These are phyloP conservation scores for Dermatophagoides farinae DNA, from an alignment of 1,140 invertebrate genomes.

Conservation along the genomic window DNA sequence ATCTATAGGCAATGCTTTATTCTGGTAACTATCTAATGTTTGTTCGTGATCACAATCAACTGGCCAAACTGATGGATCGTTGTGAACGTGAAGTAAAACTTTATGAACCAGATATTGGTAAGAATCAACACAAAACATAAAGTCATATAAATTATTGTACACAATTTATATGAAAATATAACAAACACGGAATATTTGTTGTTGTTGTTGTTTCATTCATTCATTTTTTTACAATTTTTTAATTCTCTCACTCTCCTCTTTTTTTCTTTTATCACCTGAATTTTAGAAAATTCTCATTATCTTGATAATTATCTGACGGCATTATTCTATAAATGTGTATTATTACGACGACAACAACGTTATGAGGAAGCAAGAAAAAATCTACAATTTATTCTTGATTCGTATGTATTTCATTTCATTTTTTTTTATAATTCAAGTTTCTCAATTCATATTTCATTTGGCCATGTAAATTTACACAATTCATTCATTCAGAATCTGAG, in stretches of 20 bases:
- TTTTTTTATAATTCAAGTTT: no score
- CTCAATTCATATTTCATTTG: background rate
- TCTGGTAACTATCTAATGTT: constrained; percentile 1
- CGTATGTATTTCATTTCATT: background rate
- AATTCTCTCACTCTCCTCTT: background rate
- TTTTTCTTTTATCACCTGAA: no score
- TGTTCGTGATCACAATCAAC: background rate
- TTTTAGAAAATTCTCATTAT: background rate
- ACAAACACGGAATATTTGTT: no score
- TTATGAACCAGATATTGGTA: background rate
- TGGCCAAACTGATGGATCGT: background rate
- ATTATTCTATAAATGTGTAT: constrained; percentile 3
- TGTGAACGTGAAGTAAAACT: background rate
- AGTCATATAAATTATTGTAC: no score
- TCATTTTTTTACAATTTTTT: background rate
- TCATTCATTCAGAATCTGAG: background rate
- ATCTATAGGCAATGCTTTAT: constrained; percentile 8
- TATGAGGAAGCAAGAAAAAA: background rate
- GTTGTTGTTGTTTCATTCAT: background rate
- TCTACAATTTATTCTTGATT: background rate
- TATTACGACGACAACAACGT: background rate
- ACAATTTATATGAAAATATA: no score
- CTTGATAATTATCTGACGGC: constrained; percentile 6
- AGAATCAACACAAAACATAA: background rate
- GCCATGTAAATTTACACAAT: background rate